phyloP scores from a whole-genome alignment of 2,888 invertebrate species.

The Hyposoter dolosus region DNA sequence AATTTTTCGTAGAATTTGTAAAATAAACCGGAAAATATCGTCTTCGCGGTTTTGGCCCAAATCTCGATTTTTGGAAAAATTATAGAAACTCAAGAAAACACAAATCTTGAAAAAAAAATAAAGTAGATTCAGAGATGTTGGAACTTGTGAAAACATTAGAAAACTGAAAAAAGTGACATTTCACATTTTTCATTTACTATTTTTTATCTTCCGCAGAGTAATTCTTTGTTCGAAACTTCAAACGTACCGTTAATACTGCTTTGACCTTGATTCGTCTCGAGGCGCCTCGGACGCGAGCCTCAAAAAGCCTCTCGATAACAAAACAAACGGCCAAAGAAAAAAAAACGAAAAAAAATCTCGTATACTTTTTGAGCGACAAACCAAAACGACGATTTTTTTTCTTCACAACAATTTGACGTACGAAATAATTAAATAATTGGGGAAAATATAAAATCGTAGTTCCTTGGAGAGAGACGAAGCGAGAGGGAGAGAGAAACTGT shows the following conservation, averaged over 20 bases:
- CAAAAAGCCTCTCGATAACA: not conserved
- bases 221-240: not conserved
- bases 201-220: not conserved
- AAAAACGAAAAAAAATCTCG: not conserved
- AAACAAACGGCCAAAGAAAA: not conserved
- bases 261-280: conserved; percentile 3
- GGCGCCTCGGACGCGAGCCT: not conserved
- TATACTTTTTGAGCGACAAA: too few relatives aligned
- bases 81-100: not conserved
- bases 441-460: not conserved
- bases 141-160: not conserved
- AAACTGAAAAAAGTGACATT: not conserved
- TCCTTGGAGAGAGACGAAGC: not conserved
- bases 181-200: not conserved
- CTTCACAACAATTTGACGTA: not conserved
- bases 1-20: too few relatives aligned
- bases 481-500: not conserved
- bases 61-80: not conserved
- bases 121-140: too few relatives aligned
- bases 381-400: not conserved
- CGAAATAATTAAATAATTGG: not conserved
- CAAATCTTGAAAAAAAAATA: not conserved
- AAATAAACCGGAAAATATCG: too few relatives aligned
- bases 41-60: too few relatives aligned
- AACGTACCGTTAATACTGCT: conserved; percentile 4